These are phyloP conservation scores for Artibeus jamaicensis DNA, from an alignment of 2,797 vertebrate species.

Conservation along the genomic window DNA sequence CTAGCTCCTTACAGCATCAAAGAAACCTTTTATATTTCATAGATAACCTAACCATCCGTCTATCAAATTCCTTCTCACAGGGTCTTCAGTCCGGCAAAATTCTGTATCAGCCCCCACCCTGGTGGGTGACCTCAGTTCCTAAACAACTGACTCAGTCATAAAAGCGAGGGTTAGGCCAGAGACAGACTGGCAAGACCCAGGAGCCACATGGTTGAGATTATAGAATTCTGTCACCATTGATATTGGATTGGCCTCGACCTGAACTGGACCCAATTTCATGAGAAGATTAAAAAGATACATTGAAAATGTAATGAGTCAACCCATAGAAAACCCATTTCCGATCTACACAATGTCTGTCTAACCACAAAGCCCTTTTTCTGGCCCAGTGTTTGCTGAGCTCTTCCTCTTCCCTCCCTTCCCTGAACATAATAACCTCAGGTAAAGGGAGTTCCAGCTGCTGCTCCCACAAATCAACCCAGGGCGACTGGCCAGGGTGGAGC, in stretches of 20 bases:
- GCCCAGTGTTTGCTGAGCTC: not conserved
- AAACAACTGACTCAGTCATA: not conserved
- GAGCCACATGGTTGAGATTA: accelerated
- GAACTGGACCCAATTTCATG: not conserved
- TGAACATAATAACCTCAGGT: not conserved
- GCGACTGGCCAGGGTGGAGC: not conserved
- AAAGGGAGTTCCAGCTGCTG: not conserved
- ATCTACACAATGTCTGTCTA: not conserved
- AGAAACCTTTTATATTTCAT: not conserved
- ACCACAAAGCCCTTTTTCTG: not conserved
- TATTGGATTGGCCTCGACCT: not conserved
- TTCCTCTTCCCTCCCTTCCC: not conserved
- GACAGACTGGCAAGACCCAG: not conserved
- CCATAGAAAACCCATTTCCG: not conserved
- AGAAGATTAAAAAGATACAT: not conserved
- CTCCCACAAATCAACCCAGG: not conserved
- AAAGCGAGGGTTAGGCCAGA: not conserved
- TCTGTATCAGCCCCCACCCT: not conserved
- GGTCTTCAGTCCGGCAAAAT: not conserved
- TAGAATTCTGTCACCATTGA: not conserved
- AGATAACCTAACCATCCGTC: not conserved
- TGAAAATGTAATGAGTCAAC: not conserved
- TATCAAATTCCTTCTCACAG: not conserved
- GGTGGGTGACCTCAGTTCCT: too few relatives aligned
- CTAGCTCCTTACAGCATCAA: not conserved